Evolutionary conservation across 2,113 vertebrate genomes (phyloP).

Genomic region (Rissa tridactyla): DNA sequence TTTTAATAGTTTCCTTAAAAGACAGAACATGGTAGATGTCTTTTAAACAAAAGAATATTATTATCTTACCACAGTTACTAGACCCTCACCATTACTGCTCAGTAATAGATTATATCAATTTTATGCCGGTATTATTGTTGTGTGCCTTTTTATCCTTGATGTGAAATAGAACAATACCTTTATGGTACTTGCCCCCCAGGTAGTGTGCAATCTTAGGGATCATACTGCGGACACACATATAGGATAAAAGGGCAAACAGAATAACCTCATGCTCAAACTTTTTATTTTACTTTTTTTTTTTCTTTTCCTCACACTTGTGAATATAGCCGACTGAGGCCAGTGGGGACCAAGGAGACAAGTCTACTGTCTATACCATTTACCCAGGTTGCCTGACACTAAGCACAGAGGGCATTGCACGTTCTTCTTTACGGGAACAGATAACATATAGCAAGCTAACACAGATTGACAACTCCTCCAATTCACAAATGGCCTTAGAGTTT

Average conservation of each 20-base stretch:
- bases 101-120: not conserved
- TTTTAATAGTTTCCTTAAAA: not conserved
- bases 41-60: not conserved
- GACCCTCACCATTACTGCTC: fast-evolving
- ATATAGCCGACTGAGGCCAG: not conserved
- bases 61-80: not conserved
- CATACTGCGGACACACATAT: too few species aligned
- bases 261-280: fast-evolving
- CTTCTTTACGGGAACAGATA: not conserved
- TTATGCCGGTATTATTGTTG: not conserved
- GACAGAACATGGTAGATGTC: not conserved
- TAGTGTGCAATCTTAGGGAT: not conserved
- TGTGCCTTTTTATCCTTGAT: not conserved
- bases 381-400: not conserved
- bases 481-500: not conserved
- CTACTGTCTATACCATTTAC: fast-evolving
- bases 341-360: not conserved
- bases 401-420: not conserved
- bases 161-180: not conserved
- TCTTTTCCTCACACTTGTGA: not conserved
- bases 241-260: not conserved
- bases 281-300: not conserved
- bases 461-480: not conserved
- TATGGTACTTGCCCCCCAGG: not conserved
- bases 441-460: not conserved